phyloP scores from a whole-genome alignment of 2,113 vertebrate genomes.

The Maylandia zebra region DNA sequence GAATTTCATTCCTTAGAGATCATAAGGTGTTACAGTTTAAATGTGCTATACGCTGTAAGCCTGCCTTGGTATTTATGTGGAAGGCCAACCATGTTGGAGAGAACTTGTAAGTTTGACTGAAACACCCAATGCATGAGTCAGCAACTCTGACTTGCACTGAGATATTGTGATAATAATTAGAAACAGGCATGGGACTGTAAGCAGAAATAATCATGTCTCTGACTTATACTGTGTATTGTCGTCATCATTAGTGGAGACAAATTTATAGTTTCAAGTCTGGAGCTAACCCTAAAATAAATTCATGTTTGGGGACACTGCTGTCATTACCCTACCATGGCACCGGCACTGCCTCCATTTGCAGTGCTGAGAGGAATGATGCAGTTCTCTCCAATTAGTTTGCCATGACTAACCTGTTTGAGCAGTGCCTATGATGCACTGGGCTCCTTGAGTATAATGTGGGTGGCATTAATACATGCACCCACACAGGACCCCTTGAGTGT shows the following conservation, averaged over 20 bases:
- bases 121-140: conserved; percentile 9
- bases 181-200: neutral
- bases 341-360: neutral
- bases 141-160: conserved; percentile 10
- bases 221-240: neutral
- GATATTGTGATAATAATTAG: neutral
- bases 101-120: neutral
- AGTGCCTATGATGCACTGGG: neutral
- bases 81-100: neutral
- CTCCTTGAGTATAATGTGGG: neutral
- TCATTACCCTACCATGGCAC: neutral
- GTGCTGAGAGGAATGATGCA: neutral
- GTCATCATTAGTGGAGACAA: neutral
- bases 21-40: neutral
- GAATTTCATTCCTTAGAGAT: neutral
- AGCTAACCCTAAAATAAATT: neutral
- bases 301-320: neutral
- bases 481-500: neutral
- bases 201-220: neutral
- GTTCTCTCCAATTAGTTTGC: neutral
- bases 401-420: neutral
- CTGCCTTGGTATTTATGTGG: neutral
- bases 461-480: neutral
- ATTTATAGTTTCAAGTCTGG: neutral
- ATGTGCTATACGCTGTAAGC: neutral